phyloP scores from a whole-genome alignment of 2,113 vertebrate species.

The Periophthalmus modestus region DNA sequence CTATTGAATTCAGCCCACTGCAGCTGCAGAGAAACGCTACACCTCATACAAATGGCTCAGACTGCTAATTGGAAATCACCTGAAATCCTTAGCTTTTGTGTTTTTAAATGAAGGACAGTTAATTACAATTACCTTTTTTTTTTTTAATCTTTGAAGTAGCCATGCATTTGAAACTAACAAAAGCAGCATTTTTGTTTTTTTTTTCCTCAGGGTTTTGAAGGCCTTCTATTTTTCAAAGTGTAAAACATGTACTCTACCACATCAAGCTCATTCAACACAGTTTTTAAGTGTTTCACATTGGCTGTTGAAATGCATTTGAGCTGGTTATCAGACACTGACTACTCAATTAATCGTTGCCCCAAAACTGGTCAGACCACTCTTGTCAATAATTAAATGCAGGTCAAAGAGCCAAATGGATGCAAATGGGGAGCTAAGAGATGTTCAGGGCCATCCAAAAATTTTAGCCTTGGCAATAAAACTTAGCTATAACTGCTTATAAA shows the following conservation, averaged over 20 bases:
- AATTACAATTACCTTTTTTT: background rate
- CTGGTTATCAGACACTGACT: background rate
- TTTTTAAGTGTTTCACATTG: background rate
- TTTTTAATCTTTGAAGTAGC: background rate
- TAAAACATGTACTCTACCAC: background rate
- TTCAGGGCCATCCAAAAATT: no score
- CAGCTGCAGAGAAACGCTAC: slow-evolving; percentile 39
- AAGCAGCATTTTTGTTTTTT: background rate
- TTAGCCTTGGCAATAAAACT: no score
- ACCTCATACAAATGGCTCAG: background rate
- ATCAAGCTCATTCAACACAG: background rate
- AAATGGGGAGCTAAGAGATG: no score
- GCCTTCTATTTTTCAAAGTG: background rate
- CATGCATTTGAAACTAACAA: background rate
- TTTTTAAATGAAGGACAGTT: background rate
- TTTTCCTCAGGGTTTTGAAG: background rate
- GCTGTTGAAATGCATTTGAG: background rate
- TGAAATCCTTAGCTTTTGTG: slow-evolving; percentile 8
- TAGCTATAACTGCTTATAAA: no score
- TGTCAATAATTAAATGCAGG: no score
- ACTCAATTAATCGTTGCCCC: no score
- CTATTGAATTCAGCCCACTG: slow-evolving; percentile 7
- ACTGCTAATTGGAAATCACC: slow-evolving; percentile 57
- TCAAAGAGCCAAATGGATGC: no score
- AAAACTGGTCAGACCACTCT: no score